These are phyloP conservation scores for Myotis vivesi DNA, from an alignment of 2,797 vertebrate species.

Conservation along the genomic window DNA sequence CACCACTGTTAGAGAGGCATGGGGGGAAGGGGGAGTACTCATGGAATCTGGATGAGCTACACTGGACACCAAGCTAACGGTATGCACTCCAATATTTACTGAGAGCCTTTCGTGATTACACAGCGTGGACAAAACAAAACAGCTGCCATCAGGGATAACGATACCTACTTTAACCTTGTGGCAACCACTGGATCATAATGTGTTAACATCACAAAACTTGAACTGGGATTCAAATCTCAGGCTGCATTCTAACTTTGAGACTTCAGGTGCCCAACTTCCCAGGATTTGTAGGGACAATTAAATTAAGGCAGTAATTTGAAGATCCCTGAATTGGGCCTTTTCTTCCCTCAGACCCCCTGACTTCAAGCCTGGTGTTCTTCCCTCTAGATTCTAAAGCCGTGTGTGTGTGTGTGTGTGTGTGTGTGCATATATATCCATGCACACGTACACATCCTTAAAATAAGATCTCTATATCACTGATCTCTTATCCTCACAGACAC, in stretches of 20 bases:
- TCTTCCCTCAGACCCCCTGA: not conserved
- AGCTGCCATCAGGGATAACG: not conserved
- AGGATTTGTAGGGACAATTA: not conserved
- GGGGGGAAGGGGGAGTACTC: rapidly evolving
- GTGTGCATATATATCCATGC: too few relatives aligned
- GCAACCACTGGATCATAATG: not conserved
- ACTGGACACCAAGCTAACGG: not conserved
- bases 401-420: too few relatives aligned
- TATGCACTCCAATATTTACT: not conserved
- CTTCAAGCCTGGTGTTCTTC: not conserved
- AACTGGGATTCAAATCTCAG: not conserved
- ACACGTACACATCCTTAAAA: not conserved
- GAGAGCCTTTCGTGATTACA: not conserved
- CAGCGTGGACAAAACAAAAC: not conserved
- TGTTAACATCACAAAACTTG: not conserved
- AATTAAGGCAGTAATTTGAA: not conserved
- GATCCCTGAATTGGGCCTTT: not conserved
- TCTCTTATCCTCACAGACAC: not conserved
- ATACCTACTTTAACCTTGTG: not conserved
- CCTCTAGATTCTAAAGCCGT: not conserved
- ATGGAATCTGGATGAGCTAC: not conserved
- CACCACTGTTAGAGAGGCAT: not conserved
- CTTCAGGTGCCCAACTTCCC: not conserved
- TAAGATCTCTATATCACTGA: not conserved
- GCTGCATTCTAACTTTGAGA: not conserved